These are phyloP conservation scores for Caenorhabditis sulstoni DNA, from an alignment of 2,888 invertebrate genomes.

Conservation along the genomic window DNA sequence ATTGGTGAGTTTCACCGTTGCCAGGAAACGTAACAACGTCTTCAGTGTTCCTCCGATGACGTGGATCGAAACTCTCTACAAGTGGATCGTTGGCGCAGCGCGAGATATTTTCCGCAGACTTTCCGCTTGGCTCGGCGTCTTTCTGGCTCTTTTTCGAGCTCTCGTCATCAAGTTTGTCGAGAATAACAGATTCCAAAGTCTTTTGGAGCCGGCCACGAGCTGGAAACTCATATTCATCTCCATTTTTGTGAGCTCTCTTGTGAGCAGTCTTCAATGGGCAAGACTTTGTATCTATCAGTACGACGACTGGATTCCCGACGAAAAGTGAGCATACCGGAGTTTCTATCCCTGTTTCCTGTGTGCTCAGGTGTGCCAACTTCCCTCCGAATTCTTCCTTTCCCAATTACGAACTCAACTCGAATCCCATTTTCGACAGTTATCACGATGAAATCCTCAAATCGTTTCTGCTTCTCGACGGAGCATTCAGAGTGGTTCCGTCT, in stretches of 20 bases:
- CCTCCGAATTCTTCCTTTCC: conserved; percentile 12
- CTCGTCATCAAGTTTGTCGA: conserved; percentile 3
- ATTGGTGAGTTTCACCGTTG: no score
- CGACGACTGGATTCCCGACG: not conserved
- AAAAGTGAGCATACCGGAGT: not conserved
- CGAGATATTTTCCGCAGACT: conserved; percentile 17
- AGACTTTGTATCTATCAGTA: conserved; percentile 1
- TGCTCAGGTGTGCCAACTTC: conserved; percentile 11
- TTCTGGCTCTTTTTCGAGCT: conserved; percentile 6
- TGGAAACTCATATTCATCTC: conserved; percentile 1
- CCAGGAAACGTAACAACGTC: no score
- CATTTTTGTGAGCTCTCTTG: conserved; percentile 10
- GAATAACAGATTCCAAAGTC: not conserved
- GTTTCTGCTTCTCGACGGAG: conserved; percentile 12
- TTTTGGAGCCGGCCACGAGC: not conserved
- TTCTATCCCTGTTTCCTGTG: not conserved
- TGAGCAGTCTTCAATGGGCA: conserved; percentile 5
- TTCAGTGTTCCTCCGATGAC: conserved; percentile 8
- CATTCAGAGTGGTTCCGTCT: not conserved
- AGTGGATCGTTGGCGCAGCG: conserved; percentile 1
- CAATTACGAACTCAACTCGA: not conserved
- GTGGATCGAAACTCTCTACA: not conserved
- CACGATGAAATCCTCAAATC: not conserved
- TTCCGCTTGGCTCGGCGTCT: conserved; percentile 17
- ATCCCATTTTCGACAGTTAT: not conserved